phyloP scores from a whole-genome alignment of 2,888 invertebrate genomes.

The Drosophila limbata region DNA sequence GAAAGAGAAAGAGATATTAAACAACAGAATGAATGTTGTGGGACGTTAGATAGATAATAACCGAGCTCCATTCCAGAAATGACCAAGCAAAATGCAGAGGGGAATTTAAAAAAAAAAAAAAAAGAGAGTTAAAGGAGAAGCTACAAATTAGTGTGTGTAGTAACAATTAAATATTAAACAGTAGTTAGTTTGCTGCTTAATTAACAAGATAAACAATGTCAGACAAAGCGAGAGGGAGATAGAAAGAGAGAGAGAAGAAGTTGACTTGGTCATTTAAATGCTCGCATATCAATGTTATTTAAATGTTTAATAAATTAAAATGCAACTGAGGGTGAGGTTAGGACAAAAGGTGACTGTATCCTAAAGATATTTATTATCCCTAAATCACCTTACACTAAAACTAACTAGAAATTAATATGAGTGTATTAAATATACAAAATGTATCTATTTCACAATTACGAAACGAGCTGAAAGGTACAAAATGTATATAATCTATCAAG shows the following conservation, averaged over 20 bases:
- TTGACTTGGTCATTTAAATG: conserved; percentile 7
- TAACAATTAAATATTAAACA: conserved; percentile 75
- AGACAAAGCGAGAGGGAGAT: conserved; percentile 7
- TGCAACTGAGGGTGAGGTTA: background rate
- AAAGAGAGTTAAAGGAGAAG: conserved; percentile 9
- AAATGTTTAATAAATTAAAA: conserved; percentile 16
- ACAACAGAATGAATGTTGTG: conserved; percentile 4
- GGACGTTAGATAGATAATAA: conserved; percentile 30
- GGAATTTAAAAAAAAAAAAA: background rate
- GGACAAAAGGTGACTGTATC: conserved; percentile 24
- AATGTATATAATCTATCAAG: background rate
- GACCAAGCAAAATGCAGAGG: conserved; percentile 35
- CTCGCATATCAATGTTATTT: conserved; percentile 12
- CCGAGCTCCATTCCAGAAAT: conserved; percentile 25
- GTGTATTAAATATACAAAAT: background rate
- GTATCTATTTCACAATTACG: background rate
- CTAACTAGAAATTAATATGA: background rate
- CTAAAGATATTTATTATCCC: background rate
- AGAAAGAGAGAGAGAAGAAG: background rate
- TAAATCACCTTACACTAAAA: too few relatives aligned
- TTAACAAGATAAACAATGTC: conserved; percentile 68
- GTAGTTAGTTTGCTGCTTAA: conserved; percentile 66
- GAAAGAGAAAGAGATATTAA: background rate
- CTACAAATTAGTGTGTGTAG: conserved; percentile 58
- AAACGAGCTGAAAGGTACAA: background rate